phyloP scores from a whole-genome alignment of 2,888 invertebrate species.

The Spodoptera exigua region DNA sequence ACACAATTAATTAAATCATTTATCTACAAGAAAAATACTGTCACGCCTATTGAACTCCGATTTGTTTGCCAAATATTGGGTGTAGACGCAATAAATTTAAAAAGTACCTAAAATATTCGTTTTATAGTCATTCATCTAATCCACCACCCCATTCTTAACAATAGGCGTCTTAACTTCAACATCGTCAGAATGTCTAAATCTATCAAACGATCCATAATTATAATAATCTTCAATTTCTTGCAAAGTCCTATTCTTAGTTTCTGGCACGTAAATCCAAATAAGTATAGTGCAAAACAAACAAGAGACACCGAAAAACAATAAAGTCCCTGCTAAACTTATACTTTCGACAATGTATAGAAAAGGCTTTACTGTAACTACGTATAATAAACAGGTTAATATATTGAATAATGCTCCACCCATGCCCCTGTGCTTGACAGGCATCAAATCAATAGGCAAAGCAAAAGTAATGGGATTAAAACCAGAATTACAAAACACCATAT shows the following conservation, averaged over 20 bases:
- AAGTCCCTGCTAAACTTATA: slow-evolving; percentile 38
- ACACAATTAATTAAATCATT: too few species aligned
- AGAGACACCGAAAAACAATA: slow-evolving; percentile 22
- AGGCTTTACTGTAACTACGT: slow-evolving; percentile 32
- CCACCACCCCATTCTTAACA: slow-evolving; percentile 1
- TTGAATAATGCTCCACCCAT: slow-evolving; percentile 47
- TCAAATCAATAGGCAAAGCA: slow-evolving; percentile 46
- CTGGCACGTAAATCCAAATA: slow-evolving; percentile 53
- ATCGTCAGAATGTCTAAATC: slow-evolving; percentile 13
- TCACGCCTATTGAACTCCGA: too few species aligned
- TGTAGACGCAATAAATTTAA: too few species aligned
- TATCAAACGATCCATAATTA: slow-evolving; percentile 35
- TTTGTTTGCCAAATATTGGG: too few species aligned
- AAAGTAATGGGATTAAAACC: slow-evolving; percentile 39
- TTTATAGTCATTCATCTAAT: neutral
- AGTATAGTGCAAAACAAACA: slow-evolving; percentile 19
- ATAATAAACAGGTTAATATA: slow-evolving; percentile 37
- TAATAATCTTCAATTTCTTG: slow-evolving; percentile 56
- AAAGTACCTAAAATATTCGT: neutral
- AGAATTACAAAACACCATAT: slow-evolving; percentile 24
- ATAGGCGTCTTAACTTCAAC: slow-evolving; percentile 23
- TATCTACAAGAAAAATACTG: too few species aligned
- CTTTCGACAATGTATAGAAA: slow-evolving; percentile 34
- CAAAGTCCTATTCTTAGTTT: slow-evolving; percentile 50
- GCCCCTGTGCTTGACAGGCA: slow-evolving; percentile 56